phyloP scores from a whole-genome alignment of 2,797 vertebrate species.

The Phoxinus dragarum region DNA sequence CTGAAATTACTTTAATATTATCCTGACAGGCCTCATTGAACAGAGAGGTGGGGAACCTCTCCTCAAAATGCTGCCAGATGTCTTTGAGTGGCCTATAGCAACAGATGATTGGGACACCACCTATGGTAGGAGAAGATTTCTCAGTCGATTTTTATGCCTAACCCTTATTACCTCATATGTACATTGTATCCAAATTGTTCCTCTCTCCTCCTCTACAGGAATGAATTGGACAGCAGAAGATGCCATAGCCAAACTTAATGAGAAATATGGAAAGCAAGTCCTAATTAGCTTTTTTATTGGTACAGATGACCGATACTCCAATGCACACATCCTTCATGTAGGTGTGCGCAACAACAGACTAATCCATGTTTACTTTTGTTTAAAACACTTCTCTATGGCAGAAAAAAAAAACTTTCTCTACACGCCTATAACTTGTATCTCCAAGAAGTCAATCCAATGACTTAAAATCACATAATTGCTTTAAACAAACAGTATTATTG shows the following conservation, averaged over 20 bases:
- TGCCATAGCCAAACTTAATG: constrained; percentile 85
- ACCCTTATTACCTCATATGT: background rate
- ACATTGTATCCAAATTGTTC: background rate
- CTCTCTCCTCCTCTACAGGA: constrained; percentile 73
- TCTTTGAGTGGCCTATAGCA: constrained; percentile 92
- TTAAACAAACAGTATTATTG: constrained; percentile 38
- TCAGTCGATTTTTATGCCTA: constrained; percentile 13
- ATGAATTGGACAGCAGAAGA: constrained; percentile 85
- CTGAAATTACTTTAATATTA: constrained; percentile 10
- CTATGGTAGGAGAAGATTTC: constrained; percentile 76
- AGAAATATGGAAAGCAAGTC: constrained; percentile 89
- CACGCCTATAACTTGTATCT: background rate
- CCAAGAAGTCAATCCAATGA: constrained; percentile 14
- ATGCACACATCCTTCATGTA: constrained; percentile 92
- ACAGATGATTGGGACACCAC: constrained; percentile 82
- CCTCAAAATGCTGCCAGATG: constrained; percentile 78
- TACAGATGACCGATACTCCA: constrained; percentile 91
- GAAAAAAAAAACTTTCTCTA: background rate
- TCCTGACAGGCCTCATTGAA: constrained; percentile 85
- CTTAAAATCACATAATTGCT: constrained; percentile 42
- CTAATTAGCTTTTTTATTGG: constrained; percentile 91
- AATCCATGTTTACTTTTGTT: background rate
- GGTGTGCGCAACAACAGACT: constrained; percentile 70
- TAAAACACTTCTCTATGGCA: background rate
- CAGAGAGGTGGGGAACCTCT: constrained; percentile 85